Conservation (phyloP, 2,797 vertebrate species). For the Enteromius mattozi region DNA sequence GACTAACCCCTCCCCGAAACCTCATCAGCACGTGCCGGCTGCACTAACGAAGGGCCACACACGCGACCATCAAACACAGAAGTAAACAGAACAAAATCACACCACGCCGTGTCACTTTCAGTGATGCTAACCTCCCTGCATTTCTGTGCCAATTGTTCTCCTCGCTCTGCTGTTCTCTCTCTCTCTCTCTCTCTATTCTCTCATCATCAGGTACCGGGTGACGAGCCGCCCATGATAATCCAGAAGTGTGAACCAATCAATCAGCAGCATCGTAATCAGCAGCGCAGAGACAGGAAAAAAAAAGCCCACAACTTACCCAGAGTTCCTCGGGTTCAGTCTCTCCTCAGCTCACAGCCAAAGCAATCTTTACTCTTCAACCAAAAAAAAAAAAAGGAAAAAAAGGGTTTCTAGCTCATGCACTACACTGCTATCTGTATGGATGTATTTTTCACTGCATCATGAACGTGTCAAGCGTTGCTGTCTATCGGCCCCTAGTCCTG, state of each 20-base stretch:
- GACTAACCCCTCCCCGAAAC: constrained; percentile 75
- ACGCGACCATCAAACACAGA: constrained; percentile 65
- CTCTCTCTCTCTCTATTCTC: constrained; percentile 66
- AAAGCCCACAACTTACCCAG: constrained; percentile 84
- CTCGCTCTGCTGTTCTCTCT: constrained; percentile 34
- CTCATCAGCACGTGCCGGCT: constrained; percentile 79
- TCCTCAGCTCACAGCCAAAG: constrained; percentile 53
- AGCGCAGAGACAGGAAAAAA: constrained; percentile 69
- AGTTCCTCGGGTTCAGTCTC: constrained; percentile 82
- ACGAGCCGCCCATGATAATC: constrained; percentile 83
- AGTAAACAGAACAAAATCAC: constrained; percentile 67
- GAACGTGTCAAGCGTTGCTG: constrained; percentile 68
- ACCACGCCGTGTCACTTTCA: constrained; percentile 65
- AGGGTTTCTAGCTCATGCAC: constrained; percentile 69
- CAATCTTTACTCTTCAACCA: constrained; percentile 55
- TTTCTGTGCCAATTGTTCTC: constrained; percentile 69
- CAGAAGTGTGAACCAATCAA: constrained; percentile 84
- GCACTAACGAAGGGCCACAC: constrained; percentile 73
- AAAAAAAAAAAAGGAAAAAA: constrained; percentile 57
- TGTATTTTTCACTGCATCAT: constrained; percentile 80
- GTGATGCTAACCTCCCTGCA: constrained; percentile 70
- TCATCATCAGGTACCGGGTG: constrained; percentile 85
- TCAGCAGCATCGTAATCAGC: constrained; percentile 84
- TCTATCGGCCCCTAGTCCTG: constrained; percentile 78
- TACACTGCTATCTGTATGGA: constrained; percentile 69